Base-by-base conservation (phyloP, 2,888 invertebrate species). In the Ditylenchus weischeri region DNA sequence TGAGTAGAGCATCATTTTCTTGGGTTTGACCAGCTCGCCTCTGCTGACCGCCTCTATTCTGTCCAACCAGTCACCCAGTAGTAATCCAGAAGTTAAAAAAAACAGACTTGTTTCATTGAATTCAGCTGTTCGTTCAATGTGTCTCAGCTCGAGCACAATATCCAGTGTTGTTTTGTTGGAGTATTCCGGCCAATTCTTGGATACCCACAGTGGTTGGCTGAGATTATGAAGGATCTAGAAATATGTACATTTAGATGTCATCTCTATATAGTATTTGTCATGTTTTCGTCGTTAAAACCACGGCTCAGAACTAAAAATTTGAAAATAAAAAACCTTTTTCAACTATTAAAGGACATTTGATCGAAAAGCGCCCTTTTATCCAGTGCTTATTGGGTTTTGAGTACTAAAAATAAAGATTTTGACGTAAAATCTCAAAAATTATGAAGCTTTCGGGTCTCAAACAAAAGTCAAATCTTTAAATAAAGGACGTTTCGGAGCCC, bases 1-100 rank as follows among this genome's bases (percentile, higher is more conserved):
- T 4, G 78, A 79, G 62, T 76, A 78, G 5, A 78, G 61, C 1
- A 76, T 61, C 75, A 79, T 77, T 62, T 73, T 75, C 8, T 62
- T 61, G 23, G 70, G 65, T 11, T 68, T 72, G 23, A 70, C 61
- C 4, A 62, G 65, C 13, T 74, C 76, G 29, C 63, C 67, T 36
- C 70, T 64, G 3, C 64, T 69, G 10, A 75, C 73, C 19, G 62
- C 65, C 23, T 72, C 21, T 7, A 78, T 76, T 66, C 75, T 69
- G n/a, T 70, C 57, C 54, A 78, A 65, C 68, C 69, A 79, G 23
- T 69, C 71, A 43, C 76, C 70, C n/a, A 78, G 67, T 11, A 79
- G 64, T 19, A 70, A 70, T 6, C 78, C 78, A 13, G 75, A 77
- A 29, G 66, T 48, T 35, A 72, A 10, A 18, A 15, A 54, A 13